Evolutionary conservation across 2,113 vertebrate species (phyloP).

Genomic region (Megaceryle torquata): DNA sequence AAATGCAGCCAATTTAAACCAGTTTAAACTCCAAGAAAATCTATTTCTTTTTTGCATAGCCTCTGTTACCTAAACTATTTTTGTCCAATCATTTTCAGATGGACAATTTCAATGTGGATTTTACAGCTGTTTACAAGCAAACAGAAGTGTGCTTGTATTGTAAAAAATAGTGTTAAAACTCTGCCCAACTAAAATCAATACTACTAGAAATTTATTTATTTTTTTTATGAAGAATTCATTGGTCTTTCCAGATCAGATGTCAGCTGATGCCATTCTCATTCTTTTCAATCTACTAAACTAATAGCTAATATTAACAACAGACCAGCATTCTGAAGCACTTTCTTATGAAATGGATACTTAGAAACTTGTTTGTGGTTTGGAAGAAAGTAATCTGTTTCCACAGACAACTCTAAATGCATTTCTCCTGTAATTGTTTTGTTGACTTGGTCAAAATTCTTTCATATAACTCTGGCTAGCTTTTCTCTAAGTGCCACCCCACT

Average conservation of each 20-base stretch:
- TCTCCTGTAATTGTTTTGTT: background rate
- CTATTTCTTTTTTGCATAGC: background rate
- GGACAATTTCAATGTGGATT: background rate
- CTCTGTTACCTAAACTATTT: background rate
- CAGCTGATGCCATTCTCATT: background rate
- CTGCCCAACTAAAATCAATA: background rate
- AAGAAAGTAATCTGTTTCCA: background rate
- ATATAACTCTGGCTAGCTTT: background rate
- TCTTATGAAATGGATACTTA: background rate
- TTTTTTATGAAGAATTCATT: background rate
- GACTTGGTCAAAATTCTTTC: background rate
- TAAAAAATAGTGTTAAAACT: background rate
- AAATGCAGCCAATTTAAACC: background rate
- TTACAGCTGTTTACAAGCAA: background rate
- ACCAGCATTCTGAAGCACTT: background rate
- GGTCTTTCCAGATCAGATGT: background rate
- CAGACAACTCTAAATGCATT: background rate
- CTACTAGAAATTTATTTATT: background rate
- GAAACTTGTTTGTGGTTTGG: background rate
- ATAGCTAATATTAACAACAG: background rate
- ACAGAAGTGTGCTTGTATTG: background rate
- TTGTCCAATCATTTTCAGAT: background rate
- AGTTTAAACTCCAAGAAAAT: background rate
- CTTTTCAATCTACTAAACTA: background rate
- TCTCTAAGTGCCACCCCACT: background rate